Percentiles rank a stretch among this genome's conserved stretches.
These are phyloP conservation scores for Ornithoptera alexandrae DNA, from an alignment of 2,888 invertebrate species.

Conservation along the genomic window DNA sequence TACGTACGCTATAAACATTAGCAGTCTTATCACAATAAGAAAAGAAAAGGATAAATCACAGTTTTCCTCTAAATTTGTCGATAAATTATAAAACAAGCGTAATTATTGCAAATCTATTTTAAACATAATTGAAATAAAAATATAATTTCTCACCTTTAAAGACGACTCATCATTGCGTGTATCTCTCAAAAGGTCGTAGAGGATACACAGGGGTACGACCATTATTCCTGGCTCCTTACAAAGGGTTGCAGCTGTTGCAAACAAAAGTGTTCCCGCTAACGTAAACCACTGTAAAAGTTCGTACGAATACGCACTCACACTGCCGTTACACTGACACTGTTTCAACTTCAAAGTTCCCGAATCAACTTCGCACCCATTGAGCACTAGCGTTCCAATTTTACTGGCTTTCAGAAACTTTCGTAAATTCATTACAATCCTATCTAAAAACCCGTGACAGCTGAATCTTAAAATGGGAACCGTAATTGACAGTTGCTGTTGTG, in stretches of 20 bases:
- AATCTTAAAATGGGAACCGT: constrained; percentile 64
- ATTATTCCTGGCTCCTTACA: constrained; percentile 98
- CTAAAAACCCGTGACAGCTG: constrained; percentile 68
- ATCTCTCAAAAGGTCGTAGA: constrained; percentile 89
- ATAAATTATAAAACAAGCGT: background rate
- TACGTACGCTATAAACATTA: too few species aligned
- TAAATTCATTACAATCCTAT: constrained; percentile 70
- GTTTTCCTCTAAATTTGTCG: too few species aligned
- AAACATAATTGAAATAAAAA: background rate
- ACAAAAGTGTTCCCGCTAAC: constrained; percentile 80
- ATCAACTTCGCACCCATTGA: constrained; percentile 60
- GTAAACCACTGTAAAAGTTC: constrained; percentile 78
- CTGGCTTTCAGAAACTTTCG: constrained; percentile 65
- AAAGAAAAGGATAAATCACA: too few species aligned
- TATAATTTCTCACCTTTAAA: constrained; percentile 75
- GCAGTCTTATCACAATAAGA: too few species aligned
- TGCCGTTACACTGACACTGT: constrained; percentile 67
- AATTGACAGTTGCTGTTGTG: constrained; percentile 49
- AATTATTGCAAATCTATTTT: background rate
- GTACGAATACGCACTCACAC: constrained; percentile 68
- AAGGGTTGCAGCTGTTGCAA: constrained; percentile 90
- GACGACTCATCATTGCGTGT: constrained; percentile 70
- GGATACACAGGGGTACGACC: constrained; percentile 92
- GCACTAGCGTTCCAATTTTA: constrained; percentile 63
- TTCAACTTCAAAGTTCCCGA: constrained; percentile 54